These are phyloP conservation scores for Reticulitermes lucifugus DNA, from an alignment of 2,888 invertebrate species.

Conservation along the genomic window DNA sequence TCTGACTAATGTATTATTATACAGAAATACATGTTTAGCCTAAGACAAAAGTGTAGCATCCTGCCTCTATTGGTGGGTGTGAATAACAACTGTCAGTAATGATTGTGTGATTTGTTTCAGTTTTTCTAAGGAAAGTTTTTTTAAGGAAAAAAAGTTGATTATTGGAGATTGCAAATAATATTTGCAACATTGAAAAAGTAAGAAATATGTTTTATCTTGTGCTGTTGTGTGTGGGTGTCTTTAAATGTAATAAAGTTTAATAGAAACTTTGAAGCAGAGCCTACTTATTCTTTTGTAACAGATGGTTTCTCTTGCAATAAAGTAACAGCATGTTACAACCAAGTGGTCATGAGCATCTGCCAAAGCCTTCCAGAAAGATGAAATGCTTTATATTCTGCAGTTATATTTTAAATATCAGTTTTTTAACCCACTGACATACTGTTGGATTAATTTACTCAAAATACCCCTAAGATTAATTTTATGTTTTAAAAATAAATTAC, in stretches of 20 bases:
- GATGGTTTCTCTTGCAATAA: too few relatives aligned
- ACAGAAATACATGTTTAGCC: slow-evolving; percentile 43
- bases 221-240: slow-evolving; percentile 50
- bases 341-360: too few relatives aligned
- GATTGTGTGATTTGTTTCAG: slow-evolving; percentile 44
- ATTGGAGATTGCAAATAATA: slow-evolving; percentile 42
- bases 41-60: slow-evolving; percentile 41
- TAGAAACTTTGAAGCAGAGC: slow-evolving; percentile 47
- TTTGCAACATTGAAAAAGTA: slow-evolving; percentile 46
- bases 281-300: background rate
- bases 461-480: too few relatives aligned
- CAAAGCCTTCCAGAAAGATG: too few relatives aligned
- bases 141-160: slow-evolving; percentile 32
- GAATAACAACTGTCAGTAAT: slow-evolving; percentile 38
- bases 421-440: too few relatives aligned
- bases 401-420: too few relatives aligned
- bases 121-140: slow-evolving; percentile 47
- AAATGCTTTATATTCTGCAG: too few relatives aligned
- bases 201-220: slow-evolving; percentile 50
- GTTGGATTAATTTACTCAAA: too few relatives aligned
- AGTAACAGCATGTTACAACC: too few relatives aligned
- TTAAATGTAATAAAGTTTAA: slow-evolving; percentile 51
- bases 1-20: slow-evolving; percentile 43
- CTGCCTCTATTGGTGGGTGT: slow-evolving; percentile 36
- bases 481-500: too few relatives aligned